Percentiles rank a stretch among this genome's conserved stretches.
phyloP scores from a whole-genome alignment of 2,888 invertebrate species.

The Petrophora chlorosata region DNA sequence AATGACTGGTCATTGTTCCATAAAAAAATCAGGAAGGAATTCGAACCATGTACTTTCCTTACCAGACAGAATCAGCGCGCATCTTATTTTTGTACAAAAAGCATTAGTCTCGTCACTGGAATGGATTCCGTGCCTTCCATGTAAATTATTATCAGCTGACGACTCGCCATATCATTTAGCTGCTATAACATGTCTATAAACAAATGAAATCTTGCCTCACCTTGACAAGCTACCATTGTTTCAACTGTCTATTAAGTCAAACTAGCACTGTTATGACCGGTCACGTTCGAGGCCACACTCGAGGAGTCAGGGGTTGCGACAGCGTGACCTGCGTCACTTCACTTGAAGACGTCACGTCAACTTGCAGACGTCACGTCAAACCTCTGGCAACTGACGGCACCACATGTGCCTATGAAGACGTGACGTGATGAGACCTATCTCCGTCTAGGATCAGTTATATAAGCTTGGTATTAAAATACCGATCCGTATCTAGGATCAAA shows the following conservation, averaged over 20 bases:
- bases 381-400: constrained; percentile 1
- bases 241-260: constrained; percentile 4
- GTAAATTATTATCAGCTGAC: no score
- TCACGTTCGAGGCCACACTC: constrained; percentile 31
- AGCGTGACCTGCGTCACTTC: constrained; percentile 33
- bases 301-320: constrained; percentile 44
- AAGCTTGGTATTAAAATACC: neutral
- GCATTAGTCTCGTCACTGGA: no score
- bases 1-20: no score
- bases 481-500: constrained; percentile 22
- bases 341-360: neutral
- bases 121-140: no score
- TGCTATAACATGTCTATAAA: no score
- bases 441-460: neutral
- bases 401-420: neutral
- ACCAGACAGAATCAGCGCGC: no score
- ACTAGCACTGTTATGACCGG: constrained; percentile 22
- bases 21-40: no score
- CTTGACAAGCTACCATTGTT: constrained; percentile 3
- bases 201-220: neutral
- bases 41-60: no score
- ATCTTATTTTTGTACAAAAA: no score
- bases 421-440: constrained; percentile 12
- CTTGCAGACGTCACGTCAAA: neutral
- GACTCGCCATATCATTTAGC: no score